These are phyloP conservation scores for Melanophora roralis DNA, from an alignment of 2,888 invertebrate genomes.

Conservation along the genomic window DNA sequence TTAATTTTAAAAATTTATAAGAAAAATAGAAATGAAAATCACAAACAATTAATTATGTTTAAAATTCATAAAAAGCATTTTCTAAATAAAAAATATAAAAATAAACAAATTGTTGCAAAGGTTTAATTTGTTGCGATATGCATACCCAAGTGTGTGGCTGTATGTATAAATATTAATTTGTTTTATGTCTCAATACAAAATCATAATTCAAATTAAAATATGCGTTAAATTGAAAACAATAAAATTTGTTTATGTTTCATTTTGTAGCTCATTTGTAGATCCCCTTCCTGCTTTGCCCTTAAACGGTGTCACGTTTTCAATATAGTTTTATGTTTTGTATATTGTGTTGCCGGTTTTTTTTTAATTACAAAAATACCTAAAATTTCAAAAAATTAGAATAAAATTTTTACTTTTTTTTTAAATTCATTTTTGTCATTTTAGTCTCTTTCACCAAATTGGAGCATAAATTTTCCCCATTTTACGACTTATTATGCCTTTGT, in stretches of 20 bases:
- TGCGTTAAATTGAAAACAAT: slow-evolving; percentile 63
- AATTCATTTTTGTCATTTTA: slow-evolving; percentile 15
- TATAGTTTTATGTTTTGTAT: slow-evolving; percentile 17
- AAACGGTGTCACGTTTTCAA: neutral
- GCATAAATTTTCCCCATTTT: slow-evolving; percentile 44
- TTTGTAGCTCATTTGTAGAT: neutral
- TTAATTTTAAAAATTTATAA: slow-evolving; percentile 16
- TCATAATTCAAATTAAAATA: slow-evolving; percentile 61
- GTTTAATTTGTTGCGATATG: slow-evolving; percentile 3
- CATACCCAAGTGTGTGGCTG: neutral
- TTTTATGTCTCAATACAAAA: slow-evolving; percentile 12
- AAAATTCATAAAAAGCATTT: slow-evolving; percentile 35
- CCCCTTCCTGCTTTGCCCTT: neutral
- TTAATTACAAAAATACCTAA: slow-evolving; percentile 34
- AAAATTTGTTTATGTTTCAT: slow-evolving; percentile 52
- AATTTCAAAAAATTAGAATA: slow-evolving; percentile 38
- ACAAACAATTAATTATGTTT: slow-evolving; percentile 49
- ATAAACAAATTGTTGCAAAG: slow-evolving; percentile 28
- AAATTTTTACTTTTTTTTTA: slow-evolving; percentile 30
- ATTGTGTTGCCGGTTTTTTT: neutral
- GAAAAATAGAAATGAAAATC: slow-evolving; percentile 24
- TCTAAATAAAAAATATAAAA: neutral
- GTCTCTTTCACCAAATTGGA: neutral
- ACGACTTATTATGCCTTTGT: neutral
- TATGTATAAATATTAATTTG: too few species aligned